Base-by-base conservation (phyloP, 2,113 vertebrate genomes). In the Pandion haliaetus region DNA sequence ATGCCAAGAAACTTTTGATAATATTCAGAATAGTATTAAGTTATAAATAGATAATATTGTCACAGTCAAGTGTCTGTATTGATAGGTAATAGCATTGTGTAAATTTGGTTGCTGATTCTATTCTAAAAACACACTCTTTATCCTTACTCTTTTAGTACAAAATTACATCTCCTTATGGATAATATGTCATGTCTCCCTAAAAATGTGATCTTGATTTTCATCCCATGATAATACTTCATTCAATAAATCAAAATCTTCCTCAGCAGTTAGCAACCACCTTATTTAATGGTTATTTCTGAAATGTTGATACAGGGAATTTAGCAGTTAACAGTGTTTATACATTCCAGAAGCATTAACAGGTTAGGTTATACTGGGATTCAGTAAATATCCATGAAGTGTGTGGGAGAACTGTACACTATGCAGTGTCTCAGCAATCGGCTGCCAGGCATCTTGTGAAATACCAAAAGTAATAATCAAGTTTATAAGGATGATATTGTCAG, bases 301-400 rank as follows among this genome's bases (percentile, higher is more conserved):
- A 74, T 85, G 90, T 95, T 96, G 47, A 79, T 59, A 71, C 31
- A 92, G 95, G 80, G 95, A 97, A 85, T 76, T 80, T 52, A 83
- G 96, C 86, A 61, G 93, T 97, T 95, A 84, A 82, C 95, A 93
- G 73, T 97, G 97, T 98, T 98, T 98, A 97, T 96, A 88, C 98
- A 98, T 98, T 98, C 98, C 98, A 96, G 94, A 96, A 96, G 95
- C 85, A 92, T 97, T 97, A 98, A 93, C 95, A 97, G 97, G 97
- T 97, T 95, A 96, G 93, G 93, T 94, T 97, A 34, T 86, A 89
- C 97, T 83, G 94, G 98, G 98, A 98, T 94, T 96, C 74, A 78
- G 95, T 94, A 95, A 97, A 93, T 94, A 95, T n/a, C 78, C 92
- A 34, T 78, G 36, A 90, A 81, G 88, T 38, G 36, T 88, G 96